Conservation (phyloP, 2,888 invertebrate genomes). For the Drosophila borborema region DNA sequence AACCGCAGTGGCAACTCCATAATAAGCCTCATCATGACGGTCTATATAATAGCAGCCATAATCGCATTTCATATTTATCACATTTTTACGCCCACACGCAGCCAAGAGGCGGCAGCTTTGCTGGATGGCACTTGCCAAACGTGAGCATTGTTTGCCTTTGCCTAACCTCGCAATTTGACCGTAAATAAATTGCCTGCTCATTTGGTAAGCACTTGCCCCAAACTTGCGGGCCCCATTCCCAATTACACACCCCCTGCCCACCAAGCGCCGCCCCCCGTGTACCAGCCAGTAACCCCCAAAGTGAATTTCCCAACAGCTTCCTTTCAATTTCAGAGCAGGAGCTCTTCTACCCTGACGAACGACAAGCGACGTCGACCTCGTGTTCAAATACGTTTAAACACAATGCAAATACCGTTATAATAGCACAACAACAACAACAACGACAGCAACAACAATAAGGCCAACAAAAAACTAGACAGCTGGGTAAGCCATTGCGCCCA, state of each 20-base stretch:
- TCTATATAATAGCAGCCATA: conserved; percentile 79
- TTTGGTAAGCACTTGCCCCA: conserved; percentile 78
- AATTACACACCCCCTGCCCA: not conserved
- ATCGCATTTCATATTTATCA: conserved; percentile 83
- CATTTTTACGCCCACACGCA: conserved; percentile 78
- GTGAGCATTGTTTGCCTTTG: conserved; percentile 66
- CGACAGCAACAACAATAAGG: conserved; percentile 57
- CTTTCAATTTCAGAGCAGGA: conserved; percentile 45
- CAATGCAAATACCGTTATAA: conserved; percentile 84
- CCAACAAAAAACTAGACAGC: conserved; percentile 71
- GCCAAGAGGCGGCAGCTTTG: conserved; percentile 12
- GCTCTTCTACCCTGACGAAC: conserved; percentile 50
- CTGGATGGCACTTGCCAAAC: conserved; percentile 21
- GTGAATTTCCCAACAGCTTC: conserved; percentile 73
- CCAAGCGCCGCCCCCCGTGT: not conserved
- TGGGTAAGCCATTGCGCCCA: conserved; percentile 48
- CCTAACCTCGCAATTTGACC: conserved; percentile 82
- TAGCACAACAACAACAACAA: conserved; percentile 68
- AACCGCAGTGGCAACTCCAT: conserved; percentile 73
- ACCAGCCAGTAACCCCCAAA: conserved; percentile 29
- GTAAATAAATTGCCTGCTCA: conserved; percentile 84
- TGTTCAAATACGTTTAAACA: conserved; percentile 82
- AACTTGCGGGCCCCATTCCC: conserved; percentile 10
- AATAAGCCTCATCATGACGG: conserved; percentile 76
- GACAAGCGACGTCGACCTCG: conserved; percentile 43